These are phyloP conservation scores for Leptinotarsa tumamoca DNA, from an alignment of 2,888 invertebrate species.

Conservation along the genomic window DNA sequence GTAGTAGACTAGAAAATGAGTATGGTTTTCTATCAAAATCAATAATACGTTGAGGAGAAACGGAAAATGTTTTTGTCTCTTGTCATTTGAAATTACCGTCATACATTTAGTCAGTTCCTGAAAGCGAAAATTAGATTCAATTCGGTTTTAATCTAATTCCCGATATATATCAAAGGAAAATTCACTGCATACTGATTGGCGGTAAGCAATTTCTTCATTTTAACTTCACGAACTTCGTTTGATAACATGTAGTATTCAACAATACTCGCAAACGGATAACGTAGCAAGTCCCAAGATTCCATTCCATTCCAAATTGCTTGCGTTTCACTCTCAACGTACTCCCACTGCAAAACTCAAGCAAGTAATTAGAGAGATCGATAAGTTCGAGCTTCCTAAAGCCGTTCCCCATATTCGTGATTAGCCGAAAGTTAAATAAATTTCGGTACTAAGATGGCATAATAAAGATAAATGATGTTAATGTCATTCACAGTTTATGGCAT, in stretches of 20 bases:
- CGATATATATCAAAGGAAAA: no score
- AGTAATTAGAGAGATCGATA: constrained; percentile 41
- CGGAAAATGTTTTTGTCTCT: no score
- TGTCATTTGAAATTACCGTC: no score
- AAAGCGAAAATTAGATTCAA: no score
- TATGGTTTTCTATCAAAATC: no score
- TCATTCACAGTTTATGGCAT: constrained; percentile 42
- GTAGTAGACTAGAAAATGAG: no score
- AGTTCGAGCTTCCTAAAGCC: constrained; percentile 34
- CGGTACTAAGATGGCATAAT: constrained; percentile 42
- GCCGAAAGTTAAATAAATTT: constrained; percentile 43
- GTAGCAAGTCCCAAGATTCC: constrained; percentile 6
- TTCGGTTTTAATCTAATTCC: no score
- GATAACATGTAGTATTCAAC: background rate
- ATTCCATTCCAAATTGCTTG: constrained; percentile 14
- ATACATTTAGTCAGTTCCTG: no score
- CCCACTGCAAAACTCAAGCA: constrained; percentile 26
- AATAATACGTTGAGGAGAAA: no score
- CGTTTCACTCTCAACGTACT: constrained; percentile 13
- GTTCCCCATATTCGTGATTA: constrained; percentile 43
- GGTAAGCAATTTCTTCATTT: background rate
- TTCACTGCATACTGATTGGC: background rate
- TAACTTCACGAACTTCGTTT: background rate
- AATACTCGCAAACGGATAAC: background rate
- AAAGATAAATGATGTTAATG: constrained; percentile 47